Conservation (phyloP, 2,113 vertebrate species). For the Pyrgilauda ruficollis region DNA sequence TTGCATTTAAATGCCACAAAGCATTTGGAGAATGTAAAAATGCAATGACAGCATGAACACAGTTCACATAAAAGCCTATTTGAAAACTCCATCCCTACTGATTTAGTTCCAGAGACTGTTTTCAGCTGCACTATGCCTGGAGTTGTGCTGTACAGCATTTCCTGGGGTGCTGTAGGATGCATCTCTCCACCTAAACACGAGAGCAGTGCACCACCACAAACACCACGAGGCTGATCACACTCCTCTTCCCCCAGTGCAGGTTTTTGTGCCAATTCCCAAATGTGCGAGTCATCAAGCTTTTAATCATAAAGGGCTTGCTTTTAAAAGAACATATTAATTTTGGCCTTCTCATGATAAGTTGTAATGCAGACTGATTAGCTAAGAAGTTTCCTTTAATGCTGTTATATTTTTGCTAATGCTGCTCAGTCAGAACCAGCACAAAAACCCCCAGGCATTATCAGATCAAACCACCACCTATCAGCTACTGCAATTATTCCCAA, state of each 20-base stretch:
- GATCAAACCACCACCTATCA: background rate
- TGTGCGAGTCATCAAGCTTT: background rate
- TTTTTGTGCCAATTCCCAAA: background rate
- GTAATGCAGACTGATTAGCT: conserved; percentile 12
- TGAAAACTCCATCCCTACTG: background rate
- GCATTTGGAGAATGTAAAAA: background rate
- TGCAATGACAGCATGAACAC: background rate
- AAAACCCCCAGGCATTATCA: background rate
- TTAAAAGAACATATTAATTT: conserved; percentile 1
- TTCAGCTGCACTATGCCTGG: fast-evolving
- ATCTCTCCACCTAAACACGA: background rate
- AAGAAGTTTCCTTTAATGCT: background rate
- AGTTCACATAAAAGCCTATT: background rate
- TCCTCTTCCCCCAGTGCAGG: background rate
- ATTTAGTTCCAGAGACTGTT: background rate
- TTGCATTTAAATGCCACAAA: background rate
- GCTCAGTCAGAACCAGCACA: background rate
- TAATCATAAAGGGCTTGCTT: background rate
- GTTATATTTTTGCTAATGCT: background rate
- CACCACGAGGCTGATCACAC: background rate
- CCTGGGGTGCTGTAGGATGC: background rate
- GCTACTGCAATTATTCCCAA: background rate
- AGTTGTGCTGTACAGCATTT: fast-evolving
- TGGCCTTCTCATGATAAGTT: background rate
- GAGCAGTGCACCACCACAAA: background rate